These are phyloP conservation scores for Drosophila lowei DNA, from an alignment of 1,140 invertebrate genomes.

Conservation along the genomic window DNA sequence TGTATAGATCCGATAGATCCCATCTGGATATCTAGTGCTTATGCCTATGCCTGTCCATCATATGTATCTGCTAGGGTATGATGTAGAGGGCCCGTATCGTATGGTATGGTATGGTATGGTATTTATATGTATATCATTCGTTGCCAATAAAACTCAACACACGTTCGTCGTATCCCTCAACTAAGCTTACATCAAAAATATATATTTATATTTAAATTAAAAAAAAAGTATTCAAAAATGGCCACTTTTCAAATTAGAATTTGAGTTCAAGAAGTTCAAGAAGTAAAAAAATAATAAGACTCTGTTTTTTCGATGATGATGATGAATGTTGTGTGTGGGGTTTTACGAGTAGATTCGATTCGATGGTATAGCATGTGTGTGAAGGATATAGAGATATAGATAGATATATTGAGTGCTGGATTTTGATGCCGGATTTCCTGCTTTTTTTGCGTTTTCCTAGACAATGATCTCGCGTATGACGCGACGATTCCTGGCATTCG, in stretches of 20 bases:
- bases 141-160: slow-evolving; percentile 80
- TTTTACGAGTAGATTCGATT: slow-evolving; percentile 6
- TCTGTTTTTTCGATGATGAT: slow-evolving; percentile 9
- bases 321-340: slow-evolving; percentile 5
- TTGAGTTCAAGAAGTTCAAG: slow-evolving; percentile 17
- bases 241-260: slow-evolving; percentile 54
- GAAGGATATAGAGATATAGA: slow-evolving; percentile 18
- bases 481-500: slow-evolving; percentile 93
- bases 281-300: slow-evolving; percentile 8
- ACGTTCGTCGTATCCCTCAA: slow-evolving; percentile 58
- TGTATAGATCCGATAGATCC: slow-evolving; percentile 41
- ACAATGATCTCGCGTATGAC: slow-evolving; percentile 98
- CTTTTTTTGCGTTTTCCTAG: slow-evolving; percentile 84
- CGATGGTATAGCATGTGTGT: slow-evolving; percentile 7
- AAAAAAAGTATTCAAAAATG: slow-evolving; percentile 62
- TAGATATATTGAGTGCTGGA: slow-evolving; percentile 33
- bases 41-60: slow-evolving; percentile 3
- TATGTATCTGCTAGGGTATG: no score
- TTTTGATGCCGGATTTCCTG: slow-evolving; percentile 13
- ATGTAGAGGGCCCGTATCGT: no score
- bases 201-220: slow-evolving; percentile 33
- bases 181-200: slow-evolving; percentile 61
- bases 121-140: slow-evolving; percentile 54
- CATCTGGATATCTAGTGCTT: slow-evolving; percentile 52
- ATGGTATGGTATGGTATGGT: slow-evolving; percentile 23